These are phyloP conservation scores for Podocnemis expansa DNA, from an alignment of 2,113 vertebrate species.

Conservation along the genomic window DNA sequence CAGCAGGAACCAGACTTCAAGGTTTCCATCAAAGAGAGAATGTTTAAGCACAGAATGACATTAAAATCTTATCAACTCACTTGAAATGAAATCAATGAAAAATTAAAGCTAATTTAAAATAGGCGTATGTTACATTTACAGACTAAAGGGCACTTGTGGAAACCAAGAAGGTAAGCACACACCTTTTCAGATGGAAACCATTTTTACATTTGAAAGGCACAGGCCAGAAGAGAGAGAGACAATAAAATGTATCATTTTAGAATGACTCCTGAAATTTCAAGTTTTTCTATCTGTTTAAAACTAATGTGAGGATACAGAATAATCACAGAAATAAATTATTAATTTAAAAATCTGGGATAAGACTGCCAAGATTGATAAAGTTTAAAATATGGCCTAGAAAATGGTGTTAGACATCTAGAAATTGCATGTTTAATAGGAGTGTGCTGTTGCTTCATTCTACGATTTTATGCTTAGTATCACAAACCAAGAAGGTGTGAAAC, in stretches of 20 bases:
- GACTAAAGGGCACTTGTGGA: slow-evolving; percentile 53
- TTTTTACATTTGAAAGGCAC: slow-evolving; percentile 28
- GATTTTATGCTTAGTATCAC: slow-evolving; percentile 15
- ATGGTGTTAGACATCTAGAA: slow-evolving; percentile 60
- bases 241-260: slow-evolving; percentile 41
- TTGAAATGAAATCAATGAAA: slow-evolving; percentile 92
- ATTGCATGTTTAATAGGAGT: slow-evolving; percentile 35
- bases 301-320: slow-evolving; percentile 60
- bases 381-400: slow-evolving; percentile 29
- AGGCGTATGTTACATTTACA: slow-evolving; percentile 71
- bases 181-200: slow-evolving; percentile 50
- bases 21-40: slow-evolving; percentile 87
- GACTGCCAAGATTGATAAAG: slow-evolving; percentile 54
- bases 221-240: slow-evolving; percentile 3
- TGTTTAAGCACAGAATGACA: slow-evolving; percentile 85
- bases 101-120: slow-evolving; percentile 84
- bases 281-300: slow-evolving; percentile 25
- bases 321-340: slow-evolving; percentile 66
- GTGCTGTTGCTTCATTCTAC: not conserved
- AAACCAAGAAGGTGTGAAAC: not conserved
- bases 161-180: not conserved
- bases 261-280: not conserved
- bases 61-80: slow-evolving; percentile 86
- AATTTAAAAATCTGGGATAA: slow-evolving; percentile 51
- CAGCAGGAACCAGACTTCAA: slow-evolving; percentile 80